These are phyloP conservation scores for Cepphus grylle DNA, from an alignment of 2,113 vertebrate species.

Conservation along the genomic window DNA sequence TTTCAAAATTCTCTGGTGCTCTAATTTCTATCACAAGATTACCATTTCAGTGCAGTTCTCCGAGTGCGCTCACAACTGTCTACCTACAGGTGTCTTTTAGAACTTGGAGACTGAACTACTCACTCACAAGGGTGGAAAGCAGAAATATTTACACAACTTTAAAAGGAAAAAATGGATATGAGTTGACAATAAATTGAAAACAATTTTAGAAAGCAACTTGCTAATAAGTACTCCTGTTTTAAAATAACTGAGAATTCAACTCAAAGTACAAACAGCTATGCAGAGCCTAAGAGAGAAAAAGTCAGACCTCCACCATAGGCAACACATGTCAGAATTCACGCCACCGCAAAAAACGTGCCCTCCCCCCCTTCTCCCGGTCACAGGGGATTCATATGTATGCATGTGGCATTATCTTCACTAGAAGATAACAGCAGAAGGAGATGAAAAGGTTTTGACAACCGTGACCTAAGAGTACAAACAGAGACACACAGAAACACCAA, in stretches of 20 bases:
- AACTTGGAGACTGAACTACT: background rate
- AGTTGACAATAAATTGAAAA: background rate
- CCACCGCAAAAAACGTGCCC: background rate
- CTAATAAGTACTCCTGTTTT: background rate
- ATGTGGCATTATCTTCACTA: slow-evolving; percentile 18
- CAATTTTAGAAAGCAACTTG: background rate
- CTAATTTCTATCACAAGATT: background rate
- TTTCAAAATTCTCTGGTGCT: background rate
- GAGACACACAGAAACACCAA: slow-evolving; percentile 19
- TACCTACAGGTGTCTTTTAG: background rate
- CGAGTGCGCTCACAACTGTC: background rate
- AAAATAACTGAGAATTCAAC: background rate
- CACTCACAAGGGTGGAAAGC: background rate
- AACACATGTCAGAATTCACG: background rate
- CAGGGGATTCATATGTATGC: background rate
- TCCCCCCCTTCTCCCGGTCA: background rate
- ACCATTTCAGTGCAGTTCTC: background rate
- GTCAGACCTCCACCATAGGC: background rate
- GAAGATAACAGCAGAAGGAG: slow-evolving; percentile 23
- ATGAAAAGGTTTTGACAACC: slow-evolving; percentile 32
- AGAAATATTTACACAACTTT: background rate
- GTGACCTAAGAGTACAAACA: slow-evolving; percentile 44
- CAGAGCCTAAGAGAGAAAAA: background rate
- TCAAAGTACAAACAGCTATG: background rate
- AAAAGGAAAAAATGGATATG: background rate